Percentiles rank a stretch among this genome's conserved stretches.
Conservation (phyloP, 2,113 vertebrate species). For the Scomber japonicus region DNA sequence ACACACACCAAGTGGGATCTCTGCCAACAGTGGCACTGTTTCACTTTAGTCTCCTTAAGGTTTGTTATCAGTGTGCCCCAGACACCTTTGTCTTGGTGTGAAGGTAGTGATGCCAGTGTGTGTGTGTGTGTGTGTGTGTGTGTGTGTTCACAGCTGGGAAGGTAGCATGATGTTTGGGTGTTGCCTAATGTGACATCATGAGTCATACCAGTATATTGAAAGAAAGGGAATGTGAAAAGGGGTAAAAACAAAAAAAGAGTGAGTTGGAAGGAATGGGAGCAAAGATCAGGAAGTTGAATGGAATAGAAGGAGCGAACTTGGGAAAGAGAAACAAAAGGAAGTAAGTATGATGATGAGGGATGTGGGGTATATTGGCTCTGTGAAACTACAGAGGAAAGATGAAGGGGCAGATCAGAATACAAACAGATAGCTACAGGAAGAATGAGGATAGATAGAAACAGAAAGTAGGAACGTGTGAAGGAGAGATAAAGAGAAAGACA, state of each 20-base stretch:
- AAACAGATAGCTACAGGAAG: constrained; percentile 39
- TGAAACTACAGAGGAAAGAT: constrained; percentile 49
- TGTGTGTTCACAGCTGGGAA: constrained; percentile 22
- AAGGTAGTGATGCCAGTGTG: constrained; percentile 30
- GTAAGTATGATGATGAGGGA: neutral
- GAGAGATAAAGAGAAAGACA: constrained; percentile 30
- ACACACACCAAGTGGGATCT: constrained; percentile 24
- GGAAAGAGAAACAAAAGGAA: constrained; percentile 3
- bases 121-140: neutral
- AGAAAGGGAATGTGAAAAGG: constrained; percentile 18
- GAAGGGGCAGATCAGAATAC: constrained; percentile 51
- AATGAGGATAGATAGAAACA: constrained; percentile 14
- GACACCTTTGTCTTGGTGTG: constrained; percentile 63
- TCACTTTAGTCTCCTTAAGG: constrained; percentile 54
- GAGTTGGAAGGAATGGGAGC: too few species aligned
- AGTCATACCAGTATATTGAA: constrained; percentile 14
- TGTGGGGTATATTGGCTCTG: neutral
- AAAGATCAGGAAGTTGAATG: constrained; percentile 29
- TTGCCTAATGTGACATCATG: constrained; percentile 27
- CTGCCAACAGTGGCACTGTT: constrained; percentile 39
- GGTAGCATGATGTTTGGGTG: constrained; percentile 28
- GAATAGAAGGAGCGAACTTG: neutral
- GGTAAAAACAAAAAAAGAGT: too few species aligned
- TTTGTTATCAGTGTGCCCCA: constrained; percentile 72
- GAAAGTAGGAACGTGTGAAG: constrained; percentile 16